Base-by-base conservation (phyloP, 2,888 invertebrate genomes). In the Phytoseiulus persimilis region DNA sequence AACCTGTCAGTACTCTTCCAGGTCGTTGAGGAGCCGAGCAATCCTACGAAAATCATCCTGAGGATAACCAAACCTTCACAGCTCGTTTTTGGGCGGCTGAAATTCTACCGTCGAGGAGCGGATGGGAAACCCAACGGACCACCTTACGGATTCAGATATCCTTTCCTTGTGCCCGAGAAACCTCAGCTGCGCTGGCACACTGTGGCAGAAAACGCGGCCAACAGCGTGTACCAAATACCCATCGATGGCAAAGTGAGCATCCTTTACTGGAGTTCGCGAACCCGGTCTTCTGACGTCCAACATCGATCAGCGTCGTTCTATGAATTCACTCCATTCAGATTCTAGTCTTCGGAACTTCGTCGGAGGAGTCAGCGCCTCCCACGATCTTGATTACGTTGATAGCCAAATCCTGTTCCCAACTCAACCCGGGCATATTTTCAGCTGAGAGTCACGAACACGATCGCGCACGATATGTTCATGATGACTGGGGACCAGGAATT, bases 101-200 rank as follows among this genome's bases (percentile, higher is more conserved):
- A n/a, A 31, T 87, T 87, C 87, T 87, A 39, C 18, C 87, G 87
- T 28, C 65, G 65, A 65, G 65, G 65, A 65, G 65, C 9, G 14
- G 65, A 65, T 65, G 65, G 65, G 18, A 39, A 45, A 33, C 32
- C 32, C 0, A 33, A 28, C n/a, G 32, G 39, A 14, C 33, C 23
- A 5, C 87, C 87, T 3, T 87, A 87, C 45, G 87, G 87, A 32
- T 45, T 87, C 45, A 33, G 87, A n/a, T 87, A 87, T 14, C 87
- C 87, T 0, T 39, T 87, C 32, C 87, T 87, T 14, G 87, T 45
- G 1, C 87, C 87, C 9, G 28, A 87, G 87, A 31, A 87, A n/a
- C 87, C 87, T 9, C 45, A 33, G 32, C n/a, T 87, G 33, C 87
- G 32, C 9, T 87, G 87, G 87, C 33, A 87, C 31, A 87, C 87